Conservation (phyloP, 2,797 vertebrate species). For the Notamacropus eugenii region DNA sequence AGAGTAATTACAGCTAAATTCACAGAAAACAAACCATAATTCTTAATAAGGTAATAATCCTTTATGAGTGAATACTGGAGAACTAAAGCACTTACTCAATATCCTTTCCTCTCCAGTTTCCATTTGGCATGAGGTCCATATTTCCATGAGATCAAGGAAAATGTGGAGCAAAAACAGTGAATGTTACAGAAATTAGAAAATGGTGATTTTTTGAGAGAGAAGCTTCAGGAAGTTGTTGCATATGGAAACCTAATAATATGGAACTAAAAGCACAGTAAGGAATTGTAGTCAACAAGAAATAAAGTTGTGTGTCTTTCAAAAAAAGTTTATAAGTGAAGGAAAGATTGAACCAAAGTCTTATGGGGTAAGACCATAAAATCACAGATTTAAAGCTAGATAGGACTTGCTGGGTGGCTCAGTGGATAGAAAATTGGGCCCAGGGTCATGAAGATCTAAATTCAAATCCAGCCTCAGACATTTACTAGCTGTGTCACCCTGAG, state of each 20-base stretch:
- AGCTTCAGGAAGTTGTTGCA: not conserved
- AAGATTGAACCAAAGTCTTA: not conserved
- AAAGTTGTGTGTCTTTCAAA: not conserved
- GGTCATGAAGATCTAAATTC: not conserved
- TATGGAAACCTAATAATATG: not conserved
- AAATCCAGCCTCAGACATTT: not conserved
- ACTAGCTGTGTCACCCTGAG: no score
- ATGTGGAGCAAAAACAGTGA: not conserved
- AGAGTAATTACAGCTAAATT: not conserved
- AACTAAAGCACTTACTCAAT: not conserved
- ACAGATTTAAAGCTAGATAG: not conserved
- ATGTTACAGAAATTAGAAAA: not conserved
- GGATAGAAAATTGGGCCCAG: not conserved
- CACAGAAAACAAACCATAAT: not conserved
- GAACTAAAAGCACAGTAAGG: not conserved
- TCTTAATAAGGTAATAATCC: not conserved
- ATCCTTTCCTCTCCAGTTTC: not conserved
- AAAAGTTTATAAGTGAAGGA: not conserved
- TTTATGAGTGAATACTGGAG: not conserved
- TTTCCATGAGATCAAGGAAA: not conserved
- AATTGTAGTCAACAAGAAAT: not conserved
- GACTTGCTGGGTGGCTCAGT: not conserved
- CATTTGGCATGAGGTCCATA: not conserved
- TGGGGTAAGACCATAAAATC: not conserved
- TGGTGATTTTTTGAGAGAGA: not conserved